A percentile compares a stretch with the other conserved stretches of the same genome.
Conservation (phyloP, 2,888 invertebrate species). For the Gymnoscelis rufifasciata region DNA sequence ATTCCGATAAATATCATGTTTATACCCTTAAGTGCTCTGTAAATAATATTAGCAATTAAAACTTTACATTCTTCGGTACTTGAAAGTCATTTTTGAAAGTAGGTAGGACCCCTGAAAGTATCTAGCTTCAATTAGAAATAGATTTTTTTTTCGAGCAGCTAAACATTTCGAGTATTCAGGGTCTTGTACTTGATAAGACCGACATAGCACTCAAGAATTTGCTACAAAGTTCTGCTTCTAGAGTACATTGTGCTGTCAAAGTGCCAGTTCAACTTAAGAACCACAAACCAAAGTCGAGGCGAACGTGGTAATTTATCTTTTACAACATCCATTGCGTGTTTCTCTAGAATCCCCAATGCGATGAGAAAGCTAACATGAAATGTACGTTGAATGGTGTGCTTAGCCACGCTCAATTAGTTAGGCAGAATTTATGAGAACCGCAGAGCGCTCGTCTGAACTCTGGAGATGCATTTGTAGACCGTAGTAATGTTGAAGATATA, state of each 20-base stretch:
- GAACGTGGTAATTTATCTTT: slow-evolving; percentile 11
- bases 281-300: slow-evolving; percentile 9
- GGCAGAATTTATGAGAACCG: slow-evolving; percentile 22
- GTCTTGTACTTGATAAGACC: slow-evolving; percentile 3
- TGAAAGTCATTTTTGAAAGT: too few relatives aligned
- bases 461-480: slow-evolving; percentile 24
- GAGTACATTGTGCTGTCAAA: slow-evolving; percentile 12
- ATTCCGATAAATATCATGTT: slow-evolving; percentile 2
- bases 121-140: too few relatives aligned
- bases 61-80: too few relatives aligned
- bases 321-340: slow-evolving; percentile 26
- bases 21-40: slow-evolving; percentile 5
- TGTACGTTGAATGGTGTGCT: slow-evolving; percentile 20
- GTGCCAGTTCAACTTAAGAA: slow-evolving; percentile 13
- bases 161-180: neutral
- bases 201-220: slow-evolving; percentile 9
- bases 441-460: slow-evolving; percentile 20
- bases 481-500: slow-evolving; percentile 21
- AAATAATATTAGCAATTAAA: too few relatives aligned
- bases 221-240: slow-evolving; percentile 6
- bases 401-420: slow-evolving; percentile 20
- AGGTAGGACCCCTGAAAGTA: too few relatives aligned
- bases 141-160: too few relatives aligned
- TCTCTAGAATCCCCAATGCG: slow-evolving; percentile 1
- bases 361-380: slow-evolving; percentile 16